These are phyloP conservation scores for Lepidochrysops patricia DNA, from an alignment of 2,888 invertebrate genomes.

Conservation along the genomic window DNA sequence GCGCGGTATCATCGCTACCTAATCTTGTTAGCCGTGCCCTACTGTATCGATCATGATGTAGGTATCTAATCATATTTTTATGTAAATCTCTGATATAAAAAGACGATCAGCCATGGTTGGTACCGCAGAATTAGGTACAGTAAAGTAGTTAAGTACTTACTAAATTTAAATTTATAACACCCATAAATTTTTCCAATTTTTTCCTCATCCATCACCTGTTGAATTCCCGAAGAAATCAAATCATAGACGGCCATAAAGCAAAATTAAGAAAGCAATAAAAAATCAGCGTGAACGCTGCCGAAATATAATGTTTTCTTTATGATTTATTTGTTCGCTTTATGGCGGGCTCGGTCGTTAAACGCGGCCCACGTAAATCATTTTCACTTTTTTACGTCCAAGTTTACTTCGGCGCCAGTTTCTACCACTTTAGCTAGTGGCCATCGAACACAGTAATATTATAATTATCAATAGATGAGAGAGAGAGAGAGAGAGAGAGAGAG, in stretches of 20 bases:
- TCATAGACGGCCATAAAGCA: slow-evolving; percentile 29
- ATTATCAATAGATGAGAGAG: too few species aligned
- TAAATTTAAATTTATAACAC: too few species aligned
- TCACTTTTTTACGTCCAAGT: slow-evolving; percentile 6
- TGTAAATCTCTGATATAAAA: too few species aligned
- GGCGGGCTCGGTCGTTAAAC: slow-evolving; percentile 22
- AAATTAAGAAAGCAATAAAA: slow-evolving; percentile 33
- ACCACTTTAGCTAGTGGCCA: too few species aligned
- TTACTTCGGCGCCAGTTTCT: neutral
- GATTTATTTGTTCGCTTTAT: slow-evolving; percentile 29
- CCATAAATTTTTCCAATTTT: neutral
- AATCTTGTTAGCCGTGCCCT: too few species aligned
- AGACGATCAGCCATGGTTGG: neutral
- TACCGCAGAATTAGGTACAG: too few species aligned
- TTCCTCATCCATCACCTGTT: neutral
- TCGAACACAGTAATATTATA: too few species aligned
- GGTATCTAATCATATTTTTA: too few species aligned
- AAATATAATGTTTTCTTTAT: slow-evolving; percentile 31
- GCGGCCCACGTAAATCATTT: slow-evolving; percentile 17
- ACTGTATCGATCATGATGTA: too few species aligned
- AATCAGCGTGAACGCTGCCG: slow-evolving; percentile 25
- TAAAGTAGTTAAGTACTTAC: too few species aligned
- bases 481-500: too few species aligned
- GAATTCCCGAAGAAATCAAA: slow-evolving; percentile 21
- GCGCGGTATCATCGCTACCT: too few species aligned